A percentile compares a stretch with the other conserved stretches of the same genome.
Evolutionary conservation across 2,888 invertebrate genomes (phyloP).

Genomic region (Cerceris ruficornis): DNA sequence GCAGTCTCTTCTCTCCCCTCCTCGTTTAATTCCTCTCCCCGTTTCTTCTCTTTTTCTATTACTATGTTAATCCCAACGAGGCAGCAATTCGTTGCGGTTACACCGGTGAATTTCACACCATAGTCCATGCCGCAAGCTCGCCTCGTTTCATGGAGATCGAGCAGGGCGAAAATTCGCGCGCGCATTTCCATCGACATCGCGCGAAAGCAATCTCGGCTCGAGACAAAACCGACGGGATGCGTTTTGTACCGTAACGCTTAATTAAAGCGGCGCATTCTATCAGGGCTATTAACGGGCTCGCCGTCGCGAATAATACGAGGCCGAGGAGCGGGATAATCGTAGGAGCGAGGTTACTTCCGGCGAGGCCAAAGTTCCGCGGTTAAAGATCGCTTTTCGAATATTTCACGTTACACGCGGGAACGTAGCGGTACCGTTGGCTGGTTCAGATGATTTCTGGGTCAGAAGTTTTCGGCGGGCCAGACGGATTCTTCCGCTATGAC

Average conservation of each 20-base stretch:
- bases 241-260: neutral
- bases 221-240: neutral
- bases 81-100: too few relatives aligned
- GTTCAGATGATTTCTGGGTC: constrained; percentile 51
- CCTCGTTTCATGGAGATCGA: too few relatives aligned
- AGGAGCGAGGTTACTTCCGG: constrained; percentile 1
- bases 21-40: too few relatives aligned
- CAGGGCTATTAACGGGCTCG: neutral
- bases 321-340: neutral
- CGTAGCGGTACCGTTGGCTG: constrained; percentile 50
- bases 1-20: too few relatives aligned
- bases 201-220: neutral
- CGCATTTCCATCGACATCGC: neutral
- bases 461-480: constrained; percentile 28
- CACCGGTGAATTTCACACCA: too few relatives aligned
- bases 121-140: too few relatives aligned
- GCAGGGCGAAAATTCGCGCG: too few relatives aligned
- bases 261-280: constrained; percentile 1
- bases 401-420: constrained; percentile 19
- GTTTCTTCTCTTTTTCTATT: too few relatives aligned
- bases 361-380: constrained; percentile 3
- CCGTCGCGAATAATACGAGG: too few relatives aligned
- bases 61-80: too few relatives aligned
- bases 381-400: constrained; percentile 16
- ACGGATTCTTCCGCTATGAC: constrained; percentile 5